Percentiles rank a stretch among this genome's conserved stretches.
Conservation (phyloP, 64 coral and sea anemone genomes). For the Montipora efflorescens region DNA sequence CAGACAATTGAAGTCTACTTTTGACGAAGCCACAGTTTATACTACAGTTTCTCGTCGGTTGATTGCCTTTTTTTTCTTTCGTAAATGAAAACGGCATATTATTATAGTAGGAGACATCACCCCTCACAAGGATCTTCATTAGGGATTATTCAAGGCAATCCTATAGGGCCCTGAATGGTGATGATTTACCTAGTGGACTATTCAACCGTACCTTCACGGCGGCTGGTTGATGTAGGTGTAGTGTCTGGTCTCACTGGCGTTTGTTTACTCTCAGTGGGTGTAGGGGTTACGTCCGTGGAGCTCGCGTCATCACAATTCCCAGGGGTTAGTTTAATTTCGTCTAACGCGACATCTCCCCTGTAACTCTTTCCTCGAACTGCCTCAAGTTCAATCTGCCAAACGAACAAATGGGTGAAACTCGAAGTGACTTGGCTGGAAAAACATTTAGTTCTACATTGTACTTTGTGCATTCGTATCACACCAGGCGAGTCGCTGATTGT, state of each 20-base stretch:
- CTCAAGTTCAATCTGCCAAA: conserved; percentile 13
- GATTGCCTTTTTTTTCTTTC: too few species aligned
- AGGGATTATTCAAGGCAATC: background rate
- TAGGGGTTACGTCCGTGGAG: background rate
- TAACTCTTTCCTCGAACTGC: conserved; percentile 13
- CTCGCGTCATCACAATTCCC: background rate
- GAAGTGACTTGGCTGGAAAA: too few species aligned
- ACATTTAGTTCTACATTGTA: background rate
- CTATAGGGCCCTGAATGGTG: background rate
- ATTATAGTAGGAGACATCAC: too few species aligned
- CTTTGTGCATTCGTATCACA: too few species aligned
- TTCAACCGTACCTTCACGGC: conserved; percentile 16
- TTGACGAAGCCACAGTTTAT: too few species aligned
- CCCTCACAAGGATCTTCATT: too few species aligned
- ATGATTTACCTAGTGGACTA: background rate
- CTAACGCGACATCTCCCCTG: conserved; percentile 30
- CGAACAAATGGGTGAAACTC: background rate
- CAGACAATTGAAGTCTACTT: too few species aligned
- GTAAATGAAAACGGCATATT: too few species aligned
- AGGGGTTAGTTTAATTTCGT: conserved; percentile 41
- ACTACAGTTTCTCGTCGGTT: too few species aligned
- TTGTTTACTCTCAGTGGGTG: background rate
- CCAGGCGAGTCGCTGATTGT: too few species aligned
- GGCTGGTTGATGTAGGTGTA: background rate
- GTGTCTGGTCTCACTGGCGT: background rate